Evolutionary conservation across 2,797 vertebrate genomes (phyloP).

Genomic region (Thaleichthys pacificus): DNA sequence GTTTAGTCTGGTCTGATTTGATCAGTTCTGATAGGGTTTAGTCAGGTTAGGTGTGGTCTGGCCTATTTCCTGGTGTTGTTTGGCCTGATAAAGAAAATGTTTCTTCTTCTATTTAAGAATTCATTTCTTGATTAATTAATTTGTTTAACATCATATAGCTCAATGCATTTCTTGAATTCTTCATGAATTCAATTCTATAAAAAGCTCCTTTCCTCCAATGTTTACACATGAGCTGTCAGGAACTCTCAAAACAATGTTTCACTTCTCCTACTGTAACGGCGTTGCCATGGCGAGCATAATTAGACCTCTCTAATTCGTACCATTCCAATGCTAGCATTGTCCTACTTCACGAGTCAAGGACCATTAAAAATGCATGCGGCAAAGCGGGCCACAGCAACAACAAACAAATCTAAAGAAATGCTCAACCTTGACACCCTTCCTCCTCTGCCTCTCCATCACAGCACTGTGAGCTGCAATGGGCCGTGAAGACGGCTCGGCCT

Average conservation of each 20-base stretch:
- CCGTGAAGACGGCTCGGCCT: constrained; percentile 46
- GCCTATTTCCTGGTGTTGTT: no score
- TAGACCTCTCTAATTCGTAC: constrained; percentile 32
- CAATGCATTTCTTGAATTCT: constrained; percentile 15
- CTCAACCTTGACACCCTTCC: constrained; percentile 25
- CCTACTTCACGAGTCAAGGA: constrained; percentile 19
- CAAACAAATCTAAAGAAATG: constrained; percentile 38
- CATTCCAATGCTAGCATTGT: constrained; percentile 33
- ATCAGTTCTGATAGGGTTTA: no score
- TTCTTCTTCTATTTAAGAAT: no score
- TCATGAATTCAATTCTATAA: constrained; percentile 12
- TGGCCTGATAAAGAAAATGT: no score
- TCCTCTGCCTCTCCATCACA: constrained; percentile 13
- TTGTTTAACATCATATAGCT: no score
- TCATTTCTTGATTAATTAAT: no score
- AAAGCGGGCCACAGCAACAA: neutral
- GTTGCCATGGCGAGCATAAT: constrained; percentile 36
- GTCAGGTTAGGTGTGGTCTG: no score
- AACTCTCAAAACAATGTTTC: constrained; percentile 24
- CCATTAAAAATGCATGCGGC: constrained; percentile 40
- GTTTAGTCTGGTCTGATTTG: no score
- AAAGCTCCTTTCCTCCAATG: constrained; percentile 11
- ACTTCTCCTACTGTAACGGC: constrained; percentile 11
- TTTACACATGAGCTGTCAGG: constrained; percentile 5
- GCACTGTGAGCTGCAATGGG: constrained; percentile 38